A percentile compares a stretch with the other conserved stretches of the same genome.
Conservation (phyloP, 2,113 vertebrate species). For the Pseudorectes ferrugineus region DNA sequence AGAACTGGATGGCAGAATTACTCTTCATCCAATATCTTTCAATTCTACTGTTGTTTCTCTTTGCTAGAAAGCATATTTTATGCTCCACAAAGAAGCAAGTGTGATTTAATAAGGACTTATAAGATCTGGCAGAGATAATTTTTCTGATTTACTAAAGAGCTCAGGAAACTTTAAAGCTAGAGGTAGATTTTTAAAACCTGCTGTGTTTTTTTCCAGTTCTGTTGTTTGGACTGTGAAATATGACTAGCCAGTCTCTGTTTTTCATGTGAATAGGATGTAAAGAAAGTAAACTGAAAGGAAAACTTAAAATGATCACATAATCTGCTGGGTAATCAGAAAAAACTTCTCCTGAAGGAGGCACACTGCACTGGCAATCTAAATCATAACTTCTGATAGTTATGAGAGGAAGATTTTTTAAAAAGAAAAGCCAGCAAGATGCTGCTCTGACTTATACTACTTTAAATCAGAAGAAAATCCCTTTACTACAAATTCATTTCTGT, state of each 20-base stretch:
- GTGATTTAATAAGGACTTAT: neutral
- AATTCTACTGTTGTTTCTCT: neutral
- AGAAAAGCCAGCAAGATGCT: neutral
- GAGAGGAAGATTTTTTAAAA: neutral
- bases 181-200: neutral
- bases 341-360: neutral
- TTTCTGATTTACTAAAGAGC: neutral
- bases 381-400: neutral
- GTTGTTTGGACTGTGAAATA: neutral
- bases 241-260: neutral
- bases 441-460: neutral
- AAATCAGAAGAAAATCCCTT: neutral
- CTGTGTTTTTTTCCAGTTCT: neutral
- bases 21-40: neutral
- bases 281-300: neutral
- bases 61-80: neutral
- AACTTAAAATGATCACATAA: fast-evolving
- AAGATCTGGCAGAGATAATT: neutral
- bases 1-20: neutral
- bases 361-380: neutral
- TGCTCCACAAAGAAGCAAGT: neutral
- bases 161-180: neutral
- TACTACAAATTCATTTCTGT: neutral
- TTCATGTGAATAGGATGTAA: neutral
- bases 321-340: neutral